These are phyloP conservation scores for Junco hyemalis DNA, from an alignment of 2,113 vertebrate genomes.

Conservation along the genomic window DNA sequence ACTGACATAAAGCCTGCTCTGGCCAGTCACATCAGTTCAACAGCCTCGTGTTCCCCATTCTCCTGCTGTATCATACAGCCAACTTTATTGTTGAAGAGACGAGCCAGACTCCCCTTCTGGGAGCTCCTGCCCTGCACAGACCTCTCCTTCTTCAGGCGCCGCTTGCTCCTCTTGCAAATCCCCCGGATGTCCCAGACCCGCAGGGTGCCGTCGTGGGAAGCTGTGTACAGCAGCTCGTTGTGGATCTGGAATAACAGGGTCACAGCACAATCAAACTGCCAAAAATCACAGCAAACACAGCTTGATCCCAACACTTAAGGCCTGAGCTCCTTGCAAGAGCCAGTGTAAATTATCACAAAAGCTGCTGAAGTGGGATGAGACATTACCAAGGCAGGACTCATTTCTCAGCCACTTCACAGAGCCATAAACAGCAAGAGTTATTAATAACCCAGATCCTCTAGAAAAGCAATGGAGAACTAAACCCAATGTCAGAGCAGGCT, in stretches of 20 bases:
- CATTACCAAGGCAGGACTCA: not conserved
- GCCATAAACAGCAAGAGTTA: slow-evolving; percentile 22
- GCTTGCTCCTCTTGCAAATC: slow-evolving; percentile 56
- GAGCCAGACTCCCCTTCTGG: slow-evolving; percentile 71
- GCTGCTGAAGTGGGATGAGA: slow-evolving; percentile 12
- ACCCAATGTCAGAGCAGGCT: not conserved
- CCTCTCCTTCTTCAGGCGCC: slow-evolving; percentile 52
- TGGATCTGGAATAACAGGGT: slow-evolving; percentile 73
- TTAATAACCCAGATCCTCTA: not conserved
- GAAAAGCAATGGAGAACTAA: not conserved
- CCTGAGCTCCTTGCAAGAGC: not conserved
- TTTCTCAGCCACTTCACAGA: slow-evolving; percentile 37
- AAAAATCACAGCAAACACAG: not conserved
- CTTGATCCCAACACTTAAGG: not conserved
- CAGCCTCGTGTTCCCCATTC: slow-evolving; percentile 37
- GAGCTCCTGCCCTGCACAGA: slow-evolving; percentile 54
- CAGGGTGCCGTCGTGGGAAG: slow-evolving; percentile 77
- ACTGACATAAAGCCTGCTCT: not conserved
- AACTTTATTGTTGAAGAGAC: slow-evolving; percentile 79
- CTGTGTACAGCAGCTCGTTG: slow-evolving; percentile 78
- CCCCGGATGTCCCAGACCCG: slow-evolving; percentile 79
- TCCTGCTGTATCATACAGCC: slow-evolving; percentile 70
- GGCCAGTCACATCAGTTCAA: slow-evolving; percentile 58
- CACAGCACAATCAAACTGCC: not conserved
- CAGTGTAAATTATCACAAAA: slow-evolving; percentile 29